A percentile compares a stretch with the other conserved stretches of the same genome.
phyloP scores from a whole-genome alignment of 2,888 invertebrate genomes.

The Syritta pipiens region DNA sequence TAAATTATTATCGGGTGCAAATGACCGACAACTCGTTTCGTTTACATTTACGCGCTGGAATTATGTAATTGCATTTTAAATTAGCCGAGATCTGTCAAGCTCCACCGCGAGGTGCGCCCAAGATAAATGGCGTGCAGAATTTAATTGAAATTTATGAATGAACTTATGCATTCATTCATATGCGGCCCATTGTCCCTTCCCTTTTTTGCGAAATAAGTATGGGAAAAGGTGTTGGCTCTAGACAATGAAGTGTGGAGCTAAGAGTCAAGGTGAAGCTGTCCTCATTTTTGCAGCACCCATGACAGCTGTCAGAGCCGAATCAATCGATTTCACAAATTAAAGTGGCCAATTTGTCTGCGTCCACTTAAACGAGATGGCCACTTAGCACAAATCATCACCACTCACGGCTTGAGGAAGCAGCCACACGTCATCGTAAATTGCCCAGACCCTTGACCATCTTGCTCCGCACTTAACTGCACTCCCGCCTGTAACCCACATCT shows the following conservation, averaged over 20 bases:
- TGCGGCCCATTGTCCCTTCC: too few species aligned
- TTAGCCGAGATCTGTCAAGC: constrained; percentile 40
- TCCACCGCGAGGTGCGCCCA: neutral
- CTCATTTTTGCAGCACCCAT: too few species aligned
- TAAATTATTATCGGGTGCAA: constrained; percentile 61
- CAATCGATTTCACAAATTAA: too few species aligned
- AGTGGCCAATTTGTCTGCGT: too few species aligned
- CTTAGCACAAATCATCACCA: too few species aligned
- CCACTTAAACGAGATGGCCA: too few species aligned
- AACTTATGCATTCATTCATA: constrained; percentile 45
- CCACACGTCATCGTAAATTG: neutral
- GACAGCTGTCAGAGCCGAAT: too few species aligned
- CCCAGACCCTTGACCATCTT: constrained; percentile 23
- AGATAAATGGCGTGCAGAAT: constrained; percentile 47
- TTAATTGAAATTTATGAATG: constrained; percentile 52
- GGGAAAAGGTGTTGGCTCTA: too few species aligned
- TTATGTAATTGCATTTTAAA: constrained; percentile 67
- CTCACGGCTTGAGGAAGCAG: too few species aligned
- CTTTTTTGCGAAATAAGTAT: too few species aligned
- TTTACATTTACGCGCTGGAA: constrained; percentile 30
- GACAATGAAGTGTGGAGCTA: too few species aligned
- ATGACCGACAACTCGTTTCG: constrained; percentile 48
- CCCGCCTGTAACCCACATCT: constrained; percentile 51
- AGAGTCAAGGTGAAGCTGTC: too few species aligned
- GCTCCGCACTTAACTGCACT: neutral